Evolutionary conservation across 2,888 invertebrate species (phyloP), one percentile per base, ranked within the genome.

Genomic region (Tetrapedia diversipes): DNA sequence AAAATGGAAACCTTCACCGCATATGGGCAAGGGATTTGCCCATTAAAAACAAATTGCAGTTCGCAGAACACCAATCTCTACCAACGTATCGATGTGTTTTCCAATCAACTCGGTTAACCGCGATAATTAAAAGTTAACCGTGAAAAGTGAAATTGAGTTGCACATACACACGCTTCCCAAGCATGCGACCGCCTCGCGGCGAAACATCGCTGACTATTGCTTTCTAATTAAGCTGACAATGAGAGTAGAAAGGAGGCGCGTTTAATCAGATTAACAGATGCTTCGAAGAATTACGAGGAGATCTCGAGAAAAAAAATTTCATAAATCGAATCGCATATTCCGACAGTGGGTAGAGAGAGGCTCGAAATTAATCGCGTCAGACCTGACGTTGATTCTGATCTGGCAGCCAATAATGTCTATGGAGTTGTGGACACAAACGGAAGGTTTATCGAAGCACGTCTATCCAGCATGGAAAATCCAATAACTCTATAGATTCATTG

Each of bases 361-460:
- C 6, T 8, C 3, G 37, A 57, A 72, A 72, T 61, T 70, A 73
- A 73, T 61, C 45, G 61, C 71, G 73, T 70, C 73, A 73, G 41
- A 73, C 54, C 60, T 56, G 71, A 56, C 71, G 51, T 70, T 73
- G 73, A 73, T 73, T 73, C n/a, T n/a, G n/a, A n/a, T n/a, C n/a
- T n/a, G n/a, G n/a, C n/a, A n/a, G n/a, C n/a, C n/a, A n/a, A n/a
- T n/a, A n/a, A n/a, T n/a, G n/a, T n/a, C n/a, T n/a, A n/a, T n/a
- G n/a, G n/a, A n/a, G n/a, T n/a, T n/a, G n/a, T n/a, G n/a, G n/a
- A n/a, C n/a, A n/a, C n/a, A n/a, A n/a, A n/a, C n/a, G n/a, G n/a
- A n/a, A n/a, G n/a, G n/a, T n/a, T n/a, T n/a, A n/a, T n/a, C n/a
- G n/a, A n/a, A n/a, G n/a, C n/a, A n/a, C n/a, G n/a, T n/a, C n/a